Percentiles rank a stretch among this genome's conserved stretches.
phyloP scores from a whole-genome alignment of 1,140 invertebrate species.

The Adoxophyes honmai region DNA sequence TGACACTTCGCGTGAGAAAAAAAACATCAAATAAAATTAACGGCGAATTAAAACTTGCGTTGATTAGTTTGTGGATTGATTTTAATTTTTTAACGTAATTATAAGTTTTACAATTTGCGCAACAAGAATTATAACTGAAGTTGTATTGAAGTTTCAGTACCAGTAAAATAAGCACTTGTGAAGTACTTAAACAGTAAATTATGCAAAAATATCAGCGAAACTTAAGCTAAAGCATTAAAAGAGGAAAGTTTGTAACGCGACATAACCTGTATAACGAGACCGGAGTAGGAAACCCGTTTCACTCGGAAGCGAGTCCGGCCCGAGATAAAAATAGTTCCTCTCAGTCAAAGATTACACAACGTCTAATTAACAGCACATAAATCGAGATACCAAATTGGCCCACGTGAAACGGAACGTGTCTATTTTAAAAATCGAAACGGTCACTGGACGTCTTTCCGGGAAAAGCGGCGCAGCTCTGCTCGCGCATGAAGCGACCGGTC shows the following conservation, averaged over 20 bases:
- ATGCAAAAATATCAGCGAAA: conserved; percentile 20
- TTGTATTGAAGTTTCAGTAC: too few species aligned
- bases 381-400: conserved; percentile 33
- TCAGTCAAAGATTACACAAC: conserved; percentile 53
- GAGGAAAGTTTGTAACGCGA: conserved; percentile 39
- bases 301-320: conserved; percentile 42
- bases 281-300: conserved; percentile 58
- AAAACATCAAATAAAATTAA: not conserved
- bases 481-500: conserved; percentile 47
- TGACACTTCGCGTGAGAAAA: not conserved
- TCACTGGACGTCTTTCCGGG: conserved; percentile 47
- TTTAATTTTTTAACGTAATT: too few species aligned
- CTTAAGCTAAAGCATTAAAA: conserved; percentile 29
- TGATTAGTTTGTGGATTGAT: too few species aligned
- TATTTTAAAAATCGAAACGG: conserved; percentile 65
- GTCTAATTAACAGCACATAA: conserved; percentile 52
- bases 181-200: conserved; percentile 3
- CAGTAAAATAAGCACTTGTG: too few species aligned
- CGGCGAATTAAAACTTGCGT: not conserved
- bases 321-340: conserved; percentile 51
- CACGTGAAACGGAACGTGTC: conserved; percentile 54
- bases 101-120: too few species aligned
- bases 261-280: conserved; percentile 45
- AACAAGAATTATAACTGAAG: too few species aligned
- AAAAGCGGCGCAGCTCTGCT: conserved; percentile 34